Evolutionary conservation across 2,113 vertebrate genomes (phyloP), one percentile per base, ranked within the genome.

Genomic region (Hippopotamus amphibius): DNA sequence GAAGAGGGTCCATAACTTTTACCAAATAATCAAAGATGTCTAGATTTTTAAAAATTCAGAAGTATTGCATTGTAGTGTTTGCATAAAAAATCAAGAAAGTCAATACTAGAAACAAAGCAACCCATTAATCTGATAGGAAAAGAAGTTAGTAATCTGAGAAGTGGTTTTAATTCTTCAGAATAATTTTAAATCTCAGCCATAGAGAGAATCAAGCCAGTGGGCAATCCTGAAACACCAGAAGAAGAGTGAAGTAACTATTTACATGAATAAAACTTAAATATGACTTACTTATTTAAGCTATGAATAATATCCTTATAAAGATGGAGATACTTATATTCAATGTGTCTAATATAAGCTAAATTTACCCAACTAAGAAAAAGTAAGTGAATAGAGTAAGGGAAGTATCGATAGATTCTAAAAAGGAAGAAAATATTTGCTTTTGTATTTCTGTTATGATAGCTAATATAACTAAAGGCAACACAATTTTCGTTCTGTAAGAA

Each of bases 281-380:
- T 41, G 43, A 92, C 30, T 65, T 81, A 43, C 30, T 76, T 1
- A 83, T 43, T 80, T 83, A 89, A 79, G 22, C 8, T 76, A 69
- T 92, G 81, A 93, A 74, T 74, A 96, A 77, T 48, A 81, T 80
- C 33, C 43, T 61, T 69, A 48, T 37, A 66, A 90, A 92, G 53
- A n/a, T 48, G 24, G 93, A 92, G 63, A 59, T 76, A 68, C 28
- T 96, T 84, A 84, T 88, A 69, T 61, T 90, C 37, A 93, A 5
- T 74, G 46, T 92, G 24, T 88, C 15, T 94, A 86, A 95, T 77
- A 53, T 95, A 61, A 95, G 93, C 21, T 71, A 59, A 88, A 83
- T 66, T 30, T 65, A 30, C 7, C 63, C 43, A 94, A 33, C 33
- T 79, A 66, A 53, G 28, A 86, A 92, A 92, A 65, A 80, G 17